These are phyloP conservation scores for Scytalopus superciliaris DNA, from an alignment of 2,113 vertebrate species.

Conservation along the genomic window DNA sequence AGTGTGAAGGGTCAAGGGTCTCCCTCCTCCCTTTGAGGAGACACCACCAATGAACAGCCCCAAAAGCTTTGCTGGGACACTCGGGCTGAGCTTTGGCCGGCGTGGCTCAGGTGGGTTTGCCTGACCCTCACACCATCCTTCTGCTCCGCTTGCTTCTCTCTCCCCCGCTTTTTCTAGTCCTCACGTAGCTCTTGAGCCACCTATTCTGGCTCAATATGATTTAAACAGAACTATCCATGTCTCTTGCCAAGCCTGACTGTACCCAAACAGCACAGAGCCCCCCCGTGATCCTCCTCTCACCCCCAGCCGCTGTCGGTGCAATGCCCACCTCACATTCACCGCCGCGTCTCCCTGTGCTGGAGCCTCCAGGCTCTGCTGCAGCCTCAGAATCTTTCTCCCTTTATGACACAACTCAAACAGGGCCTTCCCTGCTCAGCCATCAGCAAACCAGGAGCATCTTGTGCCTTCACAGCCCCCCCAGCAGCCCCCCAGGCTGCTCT, in stretches of 20 bases:
- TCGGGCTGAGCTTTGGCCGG: not conserved
- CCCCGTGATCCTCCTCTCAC: too few relatives aligned
- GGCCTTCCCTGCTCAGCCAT: not conserved
- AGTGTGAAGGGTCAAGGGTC: not conserved
- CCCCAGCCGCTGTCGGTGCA: too few relatives aligned
- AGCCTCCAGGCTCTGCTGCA: not conserved
- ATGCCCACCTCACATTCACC: too few relatives aligned
- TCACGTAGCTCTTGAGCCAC: not conserved
- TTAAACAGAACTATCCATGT: not conserved
- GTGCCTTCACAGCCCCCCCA: not conserved
- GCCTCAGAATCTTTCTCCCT: not conserved
- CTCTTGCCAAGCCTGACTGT: not conserved
- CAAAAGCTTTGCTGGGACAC: not conserved
- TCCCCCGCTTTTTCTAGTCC: not conserved
- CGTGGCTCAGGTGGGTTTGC: accelerated
- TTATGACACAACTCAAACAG: accelerated
- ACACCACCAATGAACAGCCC: accelerated
- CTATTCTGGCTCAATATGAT: not conserved
- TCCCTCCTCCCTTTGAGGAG: not conserved
- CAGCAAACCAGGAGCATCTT: not conserved
- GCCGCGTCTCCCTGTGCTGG: not conserved
- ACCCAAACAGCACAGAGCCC: too few relatives aligned
- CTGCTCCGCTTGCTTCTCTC: not conserved
- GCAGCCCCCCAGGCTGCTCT: not conserved
- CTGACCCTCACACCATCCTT: not conserved